Base-by-base conservation (phyloP, 2,113 vertebrate genomes). In the Macquaria australasica region DNA sequence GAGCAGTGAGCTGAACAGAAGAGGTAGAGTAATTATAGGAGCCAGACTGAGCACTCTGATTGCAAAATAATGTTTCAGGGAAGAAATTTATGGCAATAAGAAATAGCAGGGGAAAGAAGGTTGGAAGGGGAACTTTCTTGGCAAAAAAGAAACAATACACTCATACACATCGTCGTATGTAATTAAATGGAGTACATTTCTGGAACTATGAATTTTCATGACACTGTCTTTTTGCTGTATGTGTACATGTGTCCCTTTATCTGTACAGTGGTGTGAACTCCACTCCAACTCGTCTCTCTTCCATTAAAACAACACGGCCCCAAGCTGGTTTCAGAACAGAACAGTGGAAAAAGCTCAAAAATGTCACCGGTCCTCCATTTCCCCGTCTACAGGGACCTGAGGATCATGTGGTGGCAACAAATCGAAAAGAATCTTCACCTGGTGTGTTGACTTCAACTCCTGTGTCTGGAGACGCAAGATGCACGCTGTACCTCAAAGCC, bases 1-100 rank as follows among this genome's bases (percentile, higher is more conserved):
- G 68, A 89, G 84, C 89, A 88, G 83, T 31, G 81, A 88, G 87
- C 86, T 81, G 90, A 91, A 68, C 77, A 83, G 72, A 86, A 67
- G 84, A 87, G 85, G 83, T 82, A 78, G 87, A 88, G 83, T 91
- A 91, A 94, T 91, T 92, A 93, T 72, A 81, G 84, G 58, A 90
- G 82, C 53, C 72, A 43, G 78, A 88, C 87, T 79, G 89, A 87
- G 79, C 77, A n/a, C 82, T 82, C 73, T 87, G 89, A 92, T 91
- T 93, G 89, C 84, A 86, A 87, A 89, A 58, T 84, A 87, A 85
- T 77, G 83, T 91, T 90, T 83, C 67, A 58, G 81, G 72, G 53
- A 75, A 81, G 83, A 87, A 83, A 77, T 77, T 84, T 77, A 76
- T 28, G 45, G 73, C 60, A 81, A 77, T 77, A 80, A 84, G 56